Conservation (phyloP, 2,113 vertebrate genomes). For the Oceanites oceanicus region DNA sequence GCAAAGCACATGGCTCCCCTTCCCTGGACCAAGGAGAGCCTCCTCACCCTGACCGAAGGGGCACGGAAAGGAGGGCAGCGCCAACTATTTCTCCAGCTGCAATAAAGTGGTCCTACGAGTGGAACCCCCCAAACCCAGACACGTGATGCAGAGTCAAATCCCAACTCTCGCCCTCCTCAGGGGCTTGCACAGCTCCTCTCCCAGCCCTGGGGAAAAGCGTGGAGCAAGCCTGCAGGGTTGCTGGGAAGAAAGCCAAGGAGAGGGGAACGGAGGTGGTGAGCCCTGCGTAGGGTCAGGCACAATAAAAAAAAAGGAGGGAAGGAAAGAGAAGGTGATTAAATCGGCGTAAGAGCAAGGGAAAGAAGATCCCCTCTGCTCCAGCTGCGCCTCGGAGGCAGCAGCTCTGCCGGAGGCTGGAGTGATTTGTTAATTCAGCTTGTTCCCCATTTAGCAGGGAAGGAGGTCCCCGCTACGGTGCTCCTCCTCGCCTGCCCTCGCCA, state of each 20-base stretch:
- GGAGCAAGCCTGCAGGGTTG: background rate
- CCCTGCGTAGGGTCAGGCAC: background rate
- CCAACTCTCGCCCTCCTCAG: rapidly evolving
- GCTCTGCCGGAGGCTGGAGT: conserved; percentile 41
- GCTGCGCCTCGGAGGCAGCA: background rate
- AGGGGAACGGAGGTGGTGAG: rapidly evolving
- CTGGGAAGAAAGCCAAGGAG: background rate
- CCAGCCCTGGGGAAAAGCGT: background rate
- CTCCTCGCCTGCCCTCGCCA: conserved; percentile 67
- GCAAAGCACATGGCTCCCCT: background rate
- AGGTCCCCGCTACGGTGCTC: conserved; percentile 50
- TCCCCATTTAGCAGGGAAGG: conserved; percentile 69
- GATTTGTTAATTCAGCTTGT: conserved; percentile 70
- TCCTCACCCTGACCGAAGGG: background rate
- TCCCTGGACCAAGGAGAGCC: background rate
- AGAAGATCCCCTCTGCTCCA: background rate
- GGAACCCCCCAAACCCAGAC: background rate
- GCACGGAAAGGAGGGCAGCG: background rate
- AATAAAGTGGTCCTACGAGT: background rate
- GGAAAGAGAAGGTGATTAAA: background rate
- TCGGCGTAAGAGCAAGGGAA: background rate
- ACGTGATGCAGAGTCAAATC: background rate
- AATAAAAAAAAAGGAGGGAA: background rate
- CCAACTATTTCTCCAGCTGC: background rate
- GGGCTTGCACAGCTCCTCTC: background rate